Conservation (phyloP, 2,888 invertebrate genomes). For the Hemicrepidius hirtus region DNA sequence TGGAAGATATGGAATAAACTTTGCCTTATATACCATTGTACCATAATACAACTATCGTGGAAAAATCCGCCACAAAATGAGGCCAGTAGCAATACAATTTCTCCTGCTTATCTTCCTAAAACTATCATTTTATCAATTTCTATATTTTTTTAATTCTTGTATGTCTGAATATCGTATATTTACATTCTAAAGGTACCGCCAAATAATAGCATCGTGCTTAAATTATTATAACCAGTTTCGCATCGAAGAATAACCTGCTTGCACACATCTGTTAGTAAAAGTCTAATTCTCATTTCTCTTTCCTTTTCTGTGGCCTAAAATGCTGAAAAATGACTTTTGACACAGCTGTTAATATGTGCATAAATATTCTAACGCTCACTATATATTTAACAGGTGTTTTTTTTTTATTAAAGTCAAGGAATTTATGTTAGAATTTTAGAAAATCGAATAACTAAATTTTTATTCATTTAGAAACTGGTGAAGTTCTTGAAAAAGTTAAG, state of each 20-base stretch:
- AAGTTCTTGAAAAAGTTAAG: no score
- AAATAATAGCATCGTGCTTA: constrained; percentile 36
- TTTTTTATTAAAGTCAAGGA: no score
- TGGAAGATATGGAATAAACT: no score
- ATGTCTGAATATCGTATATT: constrained; percentile 12
- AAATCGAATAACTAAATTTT: no score
- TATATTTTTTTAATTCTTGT: not conserved
- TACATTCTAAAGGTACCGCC: constrained; percentile 29
- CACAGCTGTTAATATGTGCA: constrained; percentile 5
- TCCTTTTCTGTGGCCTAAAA: constrained; percentile 58
- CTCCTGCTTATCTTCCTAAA: constrained; percentile 13
- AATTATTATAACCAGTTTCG: constrained; percentile 40
- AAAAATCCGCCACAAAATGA: not conserved
- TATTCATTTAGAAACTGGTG: no score
- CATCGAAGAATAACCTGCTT: constrained; percentile 55
- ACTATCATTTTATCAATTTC: constrained; percentile 14
- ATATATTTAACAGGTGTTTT: no score
- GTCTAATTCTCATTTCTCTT: constrained; percentile 55
- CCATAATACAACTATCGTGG: not conserved
- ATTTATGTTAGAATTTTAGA: no score
- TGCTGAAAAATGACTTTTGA: constrained; percentile 36
- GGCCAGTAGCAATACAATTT: constrained; percentile 7
- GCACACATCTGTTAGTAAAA: constrained; percentile 55
- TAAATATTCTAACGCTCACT: no score
- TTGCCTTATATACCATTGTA: no score